Evolutionary conservation across 2,888 invertebrate genomes (phyloP).

Genomic region (Copidosoma aretas): DNA sequence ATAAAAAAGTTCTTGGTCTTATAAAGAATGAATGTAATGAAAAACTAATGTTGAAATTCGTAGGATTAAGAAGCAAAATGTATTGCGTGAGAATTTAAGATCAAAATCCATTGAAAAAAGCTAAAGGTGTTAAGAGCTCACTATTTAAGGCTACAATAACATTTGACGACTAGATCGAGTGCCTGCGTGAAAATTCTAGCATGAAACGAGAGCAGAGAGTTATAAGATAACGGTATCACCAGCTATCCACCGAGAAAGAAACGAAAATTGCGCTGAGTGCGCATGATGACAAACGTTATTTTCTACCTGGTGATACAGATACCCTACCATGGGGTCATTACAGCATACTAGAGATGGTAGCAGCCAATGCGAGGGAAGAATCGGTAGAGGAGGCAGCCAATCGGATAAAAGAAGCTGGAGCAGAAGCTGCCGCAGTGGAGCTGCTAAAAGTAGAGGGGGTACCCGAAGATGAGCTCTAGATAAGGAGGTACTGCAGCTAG

Average conservation of each 20-base stretch:
- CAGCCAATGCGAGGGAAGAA: no score
- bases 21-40: slow-evolving; percentile 32
- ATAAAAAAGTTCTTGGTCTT: slow-evolving; percentile 47
- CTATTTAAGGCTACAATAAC: slow-evolving; percentile 34
- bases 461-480: no score
- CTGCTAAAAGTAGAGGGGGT: no score
- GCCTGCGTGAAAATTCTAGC: slow-evolving; percentile 6
- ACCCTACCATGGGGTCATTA: slow-evolving; percentile 22
- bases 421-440: no score
- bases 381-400: no score
- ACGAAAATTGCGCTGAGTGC: slow-evolving; percentile 35
- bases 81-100: neutral
- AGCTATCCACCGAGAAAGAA: slow-evolving; percentile 13
- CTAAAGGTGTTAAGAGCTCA: slow-evolving; percentile 3
- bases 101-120: neutral
- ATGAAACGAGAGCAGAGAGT: neutral
- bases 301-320: slow-evolving; percentile 50
- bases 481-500: no score
- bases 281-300: slow-evolving; percentile 53
- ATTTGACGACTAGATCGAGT: slow-evolving; percentile 37
- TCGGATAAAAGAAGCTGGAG: no score
- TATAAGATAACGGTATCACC: neutral
- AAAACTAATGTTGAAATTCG: slow-evolving; percentile 49
- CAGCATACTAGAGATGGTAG: no score
- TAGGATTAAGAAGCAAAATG: slow-evolving; percentile 31